Percentiles rank a stretch among this genome's conserved stretches.
phyloP scores from a whole-genome alignment of 2,113 vertebrate species.

The Dissostichus mawsoni region DNA sequence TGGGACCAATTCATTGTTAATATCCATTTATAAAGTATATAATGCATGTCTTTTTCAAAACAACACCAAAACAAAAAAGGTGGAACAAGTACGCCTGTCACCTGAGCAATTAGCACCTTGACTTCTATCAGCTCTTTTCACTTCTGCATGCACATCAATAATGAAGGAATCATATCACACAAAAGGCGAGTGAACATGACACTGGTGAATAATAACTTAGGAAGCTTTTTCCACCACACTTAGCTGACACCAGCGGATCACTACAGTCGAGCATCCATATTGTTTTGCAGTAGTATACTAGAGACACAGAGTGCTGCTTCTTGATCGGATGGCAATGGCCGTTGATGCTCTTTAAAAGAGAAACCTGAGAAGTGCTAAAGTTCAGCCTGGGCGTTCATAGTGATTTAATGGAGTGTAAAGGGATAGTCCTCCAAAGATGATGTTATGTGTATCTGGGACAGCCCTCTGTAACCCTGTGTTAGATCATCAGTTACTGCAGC shows the following conservation, averaged over 20 bases:
- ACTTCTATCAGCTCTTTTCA: neutral
- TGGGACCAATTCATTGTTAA: too few species aligned
- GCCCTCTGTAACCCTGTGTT: conserved; percentile 25
- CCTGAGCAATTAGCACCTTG: neutral
- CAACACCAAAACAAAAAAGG: neutral
- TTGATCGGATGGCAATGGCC: conserved; percentile 45
- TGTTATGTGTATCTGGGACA: conserved; percentile 67
- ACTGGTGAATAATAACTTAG: rapidly evolving
- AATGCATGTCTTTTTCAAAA: too few species aligned
- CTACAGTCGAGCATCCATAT: neutral
- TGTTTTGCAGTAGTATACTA: neutral
- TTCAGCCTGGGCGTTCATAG: conserved; percentile 52
- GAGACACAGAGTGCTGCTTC: neutral
- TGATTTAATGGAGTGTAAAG: conserved; percentile 70
- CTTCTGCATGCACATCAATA: neutral
- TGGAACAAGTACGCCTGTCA: neutral
- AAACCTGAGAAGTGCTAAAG: conserved; percentile 62
- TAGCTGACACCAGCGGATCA: neutral
- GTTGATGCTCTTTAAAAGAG: conserved; percentile 45
- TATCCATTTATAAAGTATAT: too few species aligned
- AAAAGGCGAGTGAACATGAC: neutral
- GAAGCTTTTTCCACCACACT: neutral
- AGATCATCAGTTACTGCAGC: conserved; percentile 53
- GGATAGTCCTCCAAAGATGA: conserved; percentile 64
- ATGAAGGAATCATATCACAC: neutral